Base-by-base conservation (phyloP, 2,888 invertebrate species). In the Chymomyza fuscimana region DNA sequence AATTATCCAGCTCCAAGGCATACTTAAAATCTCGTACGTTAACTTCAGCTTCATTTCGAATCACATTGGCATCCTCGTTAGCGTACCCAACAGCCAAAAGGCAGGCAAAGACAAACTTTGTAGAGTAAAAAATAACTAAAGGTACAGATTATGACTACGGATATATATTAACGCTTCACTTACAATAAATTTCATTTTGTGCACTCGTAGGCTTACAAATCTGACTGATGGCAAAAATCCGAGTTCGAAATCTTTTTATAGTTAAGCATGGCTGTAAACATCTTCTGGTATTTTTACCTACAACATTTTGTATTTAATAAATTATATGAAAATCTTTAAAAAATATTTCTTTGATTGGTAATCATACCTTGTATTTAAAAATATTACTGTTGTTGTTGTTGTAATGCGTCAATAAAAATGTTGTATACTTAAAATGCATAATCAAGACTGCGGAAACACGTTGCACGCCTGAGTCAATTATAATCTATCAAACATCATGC, bases 91-190 rank as follows among this genome's bases (percentile, higher is more conserved):
- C 36, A 61, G 84, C 90, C 81, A 87, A 67, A 68, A 89, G 69
- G 78, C 89, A 89, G 60, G 90, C 80, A 40, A 91, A 65, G 51
- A 76, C 85, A 70, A 91, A 79, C 91, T 91, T 46, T 12, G 40
- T 12, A 12, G 12, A 10, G 12, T 46, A 2, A 10, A 46, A 32
- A 9, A 32, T 0, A 7, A 32, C 9, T 4, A 3, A 25, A 25
- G 25, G 0, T 32, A 46, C 40, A 12, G 10, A 46, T 12, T 46
- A 46, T 12, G 40, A 46, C 40, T 6, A 12, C 12, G 54, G 16
- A 54, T 19, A 3, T 54, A 51, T 10, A n/a, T 52, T n/a, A 6
- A 54, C 19, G 22, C 22, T n/a, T 4, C 5, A 54, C 54, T 84
- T 61, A 84, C 84, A 69, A 88, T 58, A 67, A 82, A 65, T 70